phyloP scores from a whole-genome alignment of 2,888 invertebrate species.

The Troides helena region DNA sequence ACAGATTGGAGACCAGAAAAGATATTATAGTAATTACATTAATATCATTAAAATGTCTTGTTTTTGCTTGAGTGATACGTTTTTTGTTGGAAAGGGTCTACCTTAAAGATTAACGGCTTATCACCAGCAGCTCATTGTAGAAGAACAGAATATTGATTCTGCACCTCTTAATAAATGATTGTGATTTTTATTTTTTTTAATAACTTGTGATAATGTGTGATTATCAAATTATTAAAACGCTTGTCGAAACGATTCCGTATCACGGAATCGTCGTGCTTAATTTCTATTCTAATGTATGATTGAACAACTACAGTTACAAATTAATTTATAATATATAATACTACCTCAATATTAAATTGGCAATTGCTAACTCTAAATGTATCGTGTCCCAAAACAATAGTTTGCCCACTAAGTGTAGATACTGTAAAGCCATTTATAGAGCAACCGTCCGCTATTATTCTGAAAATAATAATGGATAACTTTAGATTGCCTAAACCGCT shows the following conservation, averaged over 20 bases:
- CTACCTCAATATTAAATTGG: slow-evolving; percentile 57
- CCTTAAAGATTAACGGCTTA: too few relatives aligned
- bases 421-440: slow-evolving; percentile 47
- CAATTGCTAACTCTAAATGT: slow-evolving; percentile 45
- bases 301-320: background rate
- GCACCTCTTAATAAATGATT: too few relatives aligned
- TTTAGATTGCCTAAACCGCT: background rate
- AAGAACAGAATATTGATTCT: too few relatives aligned
- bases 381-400: slow-evolving; percentile 51
- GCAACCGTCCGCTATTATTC: slow-evolving; percentile 56
- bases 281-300: background rate
- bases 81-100: too few relatives aligned
- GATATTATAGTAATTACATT: too few relatives aligned
- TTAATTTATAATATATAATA: background rate
- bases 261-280: background rate
- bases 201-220: too few relatives aligned
- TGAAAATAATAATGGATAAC: slow-evolving; percentile 34
- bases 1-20: too few relatives aligned
- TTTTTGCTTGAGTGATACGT: background rate
- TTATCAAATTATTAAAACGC: too few relatives aligned
- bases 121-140: too few relatives aligned
- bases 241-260: too few relatives aligned
- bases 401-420: slow-evolving; percentile 41
- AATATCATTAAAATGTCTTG: background rate
- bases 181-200: too few relatives aligned